Conservation (phyloP, 1,140 invertebrate genomes). For the Musca vetustissima region DNA sequence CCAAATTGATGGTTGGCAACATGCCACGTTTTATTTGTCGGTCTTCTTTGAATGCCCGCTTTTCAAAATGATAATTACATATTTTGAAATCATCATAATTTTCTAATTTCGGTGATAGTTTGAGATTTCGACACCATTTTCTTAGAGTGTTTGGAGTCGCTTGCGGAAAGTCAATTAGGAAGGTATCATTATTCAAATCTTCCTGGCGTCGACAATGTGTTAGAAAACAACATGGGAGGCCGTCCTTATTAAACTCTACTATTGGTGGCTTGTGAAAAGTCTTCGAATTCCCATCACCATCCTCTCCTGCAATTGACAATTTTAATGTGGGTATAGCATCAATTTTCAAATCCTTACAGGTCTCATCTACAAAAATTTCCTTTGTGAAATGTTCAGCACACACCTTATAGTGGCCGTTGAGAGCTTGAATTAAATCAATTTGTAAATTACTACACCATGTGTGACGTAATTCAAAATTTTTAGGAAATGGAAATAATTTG, state of each 20-base stretch:
- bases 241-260: not conserved
- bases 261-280: too few relatives aligned
- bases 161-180: too few relatives aligned
- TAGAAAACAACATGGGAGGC: too few relatives aligned
- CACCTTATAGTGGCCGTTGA: conserved; percentile 11
- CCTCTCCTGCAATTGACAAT: too few relatives aligned
- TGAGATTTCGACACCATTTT: conserved; percentile 3
- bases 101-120: not conserved
- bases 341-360: not conserved
- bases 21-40: too few relatives aligned
- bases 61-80: not conserved
- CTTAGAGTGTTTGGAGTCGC: too few relatives aligned
- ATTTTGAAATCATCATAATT: not conserved
- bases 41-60: not conserved
- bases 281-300: too few relatives aligned
- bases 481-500: conserved; percentile 18
- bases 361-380: conserved; percentile 11
- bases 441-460: conserved; percentile 24
- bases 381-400: conserved; percentile 9
- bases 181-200: too few relatives aligned
- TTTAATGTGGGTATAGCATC: not conserved
- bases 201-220: too few relatives aligned
- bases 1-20: not conserved
- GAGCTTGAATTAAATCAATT: not conserved
- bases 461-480: conserved; percentile 4